phyloP scores from a whole-genome alignment of 2,888 invertebrate species.

The Salticus scenicus region DNA sequence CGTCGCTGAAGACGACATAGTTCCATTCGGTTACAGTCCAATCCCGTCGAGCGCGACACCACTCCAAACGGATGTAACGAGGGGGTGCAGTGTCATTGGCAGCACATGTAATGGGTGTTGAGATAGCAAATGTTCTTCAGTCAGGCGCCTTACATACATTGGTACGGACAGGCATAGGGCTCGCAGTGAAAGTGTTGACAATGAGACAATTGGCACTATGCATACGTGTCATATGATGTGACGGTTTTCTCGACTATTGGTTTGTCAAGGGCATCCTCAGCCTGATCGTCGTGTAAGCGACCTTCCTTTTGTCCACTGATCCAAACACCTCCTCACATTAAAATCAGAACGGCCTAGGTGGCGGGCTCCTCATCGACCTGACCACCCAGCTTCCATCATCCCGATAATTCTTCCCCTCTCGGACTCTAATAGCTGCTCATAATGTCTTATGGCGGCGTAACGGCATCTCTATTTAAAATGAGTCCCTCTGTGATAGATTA shows the following conservation, averaged over 20 bases:
- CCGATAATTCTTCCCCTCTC: background rate
- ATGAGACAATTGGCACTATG: constrained; percentile 1
- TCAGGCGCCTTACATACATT: background rate
- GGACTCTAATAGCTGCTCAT: background rate
- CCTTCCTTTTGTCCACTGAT: background rate
- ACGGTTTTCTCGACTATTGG: too few species aligned
- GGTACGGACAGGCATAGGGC: background rate
- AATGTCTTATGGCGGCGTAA: background rate
- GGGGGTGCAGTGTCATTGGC: constrained; percentile 3
- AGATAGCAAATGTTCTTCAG: constrained; percentile 10
- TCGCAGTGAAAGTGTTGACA: background rate
- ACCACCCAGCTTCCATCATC: too few species aligned
- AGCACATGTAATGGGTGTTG: background rate
- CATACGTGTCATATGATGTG: background rate
- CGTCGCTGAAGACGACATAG: background rate
- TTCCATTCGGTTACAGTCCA: background rate
- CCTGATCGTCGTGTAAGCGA: background rate
- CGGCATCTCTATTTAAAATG: background rate
- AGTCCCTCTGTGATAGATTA: background rate
- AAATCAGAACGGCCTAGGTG: too few species aligned
- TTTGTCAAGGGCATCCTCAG: background rate
- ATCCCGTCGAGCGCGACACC: background rate
- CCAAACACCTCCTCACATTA: background rate
- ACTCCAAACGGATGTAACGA: too few species aligned
- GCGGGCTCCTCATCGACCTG: too few species aligned